Conservation (phyloP, 2,113 vertebrate species). For the Mungos mungo region DNA sequence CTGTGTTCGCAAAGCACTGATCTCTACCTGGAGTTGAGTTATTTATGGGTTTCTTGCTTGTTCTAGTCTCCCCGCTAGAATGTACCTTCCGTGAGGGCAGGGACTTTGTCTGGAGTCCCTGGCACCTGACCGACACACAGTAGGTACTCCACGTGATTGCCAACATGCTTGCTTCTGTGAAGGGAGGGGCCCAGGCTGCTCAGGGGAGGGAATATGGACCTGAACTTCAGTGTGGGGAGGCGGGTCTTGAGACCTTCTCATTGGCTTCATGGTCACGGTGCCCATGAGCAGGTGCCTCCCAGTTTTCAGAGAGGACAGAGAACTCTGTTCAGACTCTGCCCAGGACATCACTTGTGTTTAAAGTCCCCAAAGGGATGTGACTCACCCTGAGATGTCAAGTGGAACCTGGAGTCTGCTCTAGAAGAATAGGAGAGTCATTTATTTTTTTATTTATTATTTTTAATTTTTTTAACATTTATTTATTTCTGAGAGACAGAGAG, state of each 20-base stretch:
- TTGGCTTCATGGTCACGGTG: rapidly evolving
- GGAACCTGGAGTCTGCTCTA: conserved; percentile 14
- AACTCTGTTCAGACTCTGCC: neutral
- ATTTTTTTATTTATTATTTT: too few species aligned
- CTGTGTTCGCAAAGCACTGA: neutral
- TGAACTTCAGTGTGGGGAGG: too few species aligned
- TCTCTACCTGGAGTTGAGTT: neutral
- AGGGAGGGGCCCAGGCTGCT: neutral
- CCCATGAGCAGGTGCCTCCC: rapidly evolving
- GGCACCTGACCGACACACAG: neutral
- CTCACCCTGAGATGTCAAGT: neutral
- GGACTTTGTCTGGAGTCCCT: neutral
- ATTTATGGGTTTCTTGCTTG: neutral
- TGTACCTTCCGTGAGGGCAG: rapidly evolving
- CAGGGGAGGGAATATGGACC: rapidly evolving
- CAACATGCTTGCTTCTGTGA: neutral
- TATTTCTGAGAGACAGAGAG: too few species aligned
- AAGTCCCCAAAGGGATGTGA: neutral
- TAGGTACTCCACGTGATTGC: neutral
- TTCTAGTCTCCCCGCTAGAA: neutral
- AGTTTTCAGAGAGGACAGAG: neutral
- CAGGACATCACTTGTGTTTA: neutral
- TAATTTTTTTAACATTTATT: too few species aligned
- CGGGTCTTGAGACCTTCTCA: too few species aligned
- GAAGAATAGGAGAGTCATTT: neutral